Conservation (phyloP, 53 echinoderm and acorn worm genomes). For the Crossaster papposus region DNA sequence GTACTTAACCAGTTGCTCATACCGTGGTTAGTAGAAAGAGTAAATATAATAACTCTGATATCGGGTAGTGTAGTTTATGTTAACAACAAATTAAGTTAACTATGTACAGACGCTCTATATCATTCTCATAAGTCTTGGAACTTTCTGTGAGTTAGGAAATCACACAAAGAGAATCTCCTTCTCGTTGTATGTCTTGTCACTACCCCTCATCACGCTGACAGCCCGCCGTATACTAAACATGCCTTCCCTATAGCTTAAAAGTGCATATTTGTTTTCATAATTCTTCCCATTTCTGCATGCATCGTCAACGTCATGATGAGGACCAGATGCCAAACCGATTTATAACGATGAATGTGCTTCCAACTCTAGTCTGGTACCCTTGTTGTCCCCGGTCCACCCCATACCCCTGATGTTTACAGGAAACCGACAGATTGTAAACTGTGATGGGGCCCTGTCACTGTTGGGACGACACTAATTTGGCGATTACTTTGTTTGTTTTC, state of each 20-base stretch:
- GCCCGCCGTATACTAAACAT: slow-evolving; percentile 32
- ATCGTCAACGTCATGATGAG: slow-evolving; percentile 13
- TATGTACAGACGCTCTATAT: background rate
- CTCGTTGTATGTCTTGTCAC: slow-evolving; percentile 20
- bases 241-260: background rate
- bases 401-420: slow-evolving; percentile 12
- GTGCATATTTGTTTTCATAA: slow-evolving; percentile 46
- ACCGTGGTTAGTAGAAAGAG: background rate
- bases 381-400: background rate
- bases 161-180: background rate
- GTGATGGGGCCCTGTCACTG: slow-evolving; percentile 49
- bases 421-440: slow-evolving; percentile 45
- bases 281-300: slow-evolving; percentile 11
- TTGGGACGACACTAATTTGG: slow-evolving; percentile 54
- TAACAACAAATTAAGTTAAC: background rate
- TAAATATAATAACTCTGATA: background rate
- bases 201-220: background rate
- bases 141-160: background rate
- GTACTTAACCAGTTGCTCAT: background rate
- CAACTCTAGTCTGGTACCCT: background rate
- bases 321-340: slow-evolving; percentile 22
- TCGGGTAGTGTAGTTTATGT: too few relatives aligned
- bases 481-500: slow-evolving; percentile 55
- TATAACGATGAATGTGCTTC: background rate
- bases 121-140: background rate